A percentile compares a stretch with the other conserved stretches of the same genome.
phyloP scores from a whole-genome alignment of 2,888 invertebrate genomes.

The Aphidoletes aphidimyza region DNA sequence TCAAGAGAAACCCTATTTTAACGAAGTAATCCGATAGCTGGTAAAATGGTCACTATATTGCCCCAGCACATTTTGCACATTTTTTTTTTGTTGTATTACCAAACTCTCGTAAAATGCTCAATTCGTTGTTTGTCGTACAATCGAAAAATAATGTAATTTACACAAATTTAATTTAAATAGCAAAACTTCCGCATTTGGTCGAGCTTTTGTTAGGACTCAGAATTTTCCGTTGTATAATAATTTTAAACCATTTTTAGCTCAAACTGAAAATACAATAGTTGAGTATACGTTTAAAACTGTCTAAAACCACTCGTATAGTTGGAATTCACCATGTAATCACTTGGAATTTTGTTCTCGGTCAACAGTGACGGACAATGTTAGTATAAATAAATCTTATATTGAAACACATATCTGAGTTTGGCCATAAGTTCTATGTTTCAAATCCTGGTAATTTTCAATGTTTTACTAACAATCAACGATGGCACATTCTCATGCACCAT shows the following conservation, averaged over 20 bases:
- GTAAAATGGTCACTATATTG: not conserved
- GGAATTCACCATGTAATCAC: too few relatives aligned
- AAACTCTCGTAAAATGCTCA: not conserved
- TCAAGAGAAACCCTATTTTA: too few relatives aligned
- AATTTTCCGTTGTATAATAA: slow-evolving; percentile 2
- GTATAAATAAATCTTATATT: not conserved
- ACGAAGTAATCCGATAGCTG: too few relatives aligned
- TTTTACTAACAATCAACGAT: not conserved
- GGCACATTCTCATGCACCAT: not conserved
- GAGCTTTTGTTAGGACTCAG: too few relatives aligned
- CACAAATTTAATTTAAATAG: not conserved
- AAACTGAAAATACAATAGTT: too few relatives aligned
- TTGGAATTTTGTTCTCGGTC: too few relatives aligned
- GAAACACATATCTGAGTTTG: slow-evolving; percentile 11
- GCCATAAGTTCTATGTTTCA: not conserved
- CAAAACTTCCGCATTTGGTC: too few relatives aligned
- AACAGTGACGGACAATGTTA: not conserved
- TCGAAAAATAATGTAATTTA: not conserved
- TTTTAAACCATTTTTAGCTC: too few relatives aligned
- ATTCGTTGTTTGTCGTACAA: not conserved
- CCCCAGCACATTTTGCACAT: not conserved
- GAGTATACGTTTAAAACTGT: too few relatives aligned
- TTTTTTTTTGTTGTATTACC: not conserved
- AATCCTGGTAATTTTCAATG: not conserved
- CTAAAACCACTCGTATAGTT: too few relatives aligned